Base-by-base conservation (phyloP, 2,888 invertebrate genomes). In the Volucella bombylans region DNA sequence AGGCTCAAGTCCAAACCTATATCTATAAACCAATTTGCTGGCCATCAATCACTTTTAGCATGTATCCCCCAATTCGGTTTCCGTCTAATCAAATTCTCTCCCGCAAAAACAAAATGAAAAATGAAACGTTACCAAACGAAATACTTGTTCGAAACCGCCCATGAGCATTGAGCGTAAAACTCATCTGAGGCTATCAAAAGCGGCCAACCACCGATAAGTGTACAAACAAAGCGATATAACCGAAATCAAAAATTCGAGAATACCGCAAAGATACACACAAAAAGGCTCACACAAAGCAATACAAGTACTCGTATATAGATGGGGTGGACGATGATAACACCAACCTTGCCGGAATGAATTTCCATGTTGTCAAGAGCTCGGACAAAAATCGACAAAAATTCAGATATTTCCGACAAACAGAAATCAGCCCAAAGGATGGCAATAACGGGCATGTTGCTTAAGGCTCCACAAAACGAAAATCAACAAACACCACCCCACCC, bases 21-120 rank as follows among this genome's bases (percentile, higher is more conserved):
- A 82, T 64, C 78, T 50, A 74, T 50, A 83, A 83, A 79, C 64
- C 79, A 74, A 83, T 83, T 74, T 55, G 62, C 64, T 52, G 79
- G 52, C 73, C 73, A 83, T 74, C 82, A 83, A 78, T 83, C 73
- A 73, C 62, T 79, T 73, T 71, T 54, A 31, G 31, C 31, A 0
- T 31, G 6, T 31, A 6, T 6, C 41, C 57, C 38, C 45, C 43
- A 15, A 71, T 57, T 57, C 10, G 47, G 55, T 67, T 67, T 50
- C 45, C 45, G 49, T 52, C 43, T 59, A 73, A 82, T 82, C 67
- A 50, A 73, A 82, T 82, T 71, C 39, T 8, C 23, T 14, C 10
- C 55, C 57, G 23, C 18, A 49, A 69, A 18, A 69, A 18, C 49
- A 31, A 50, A 74, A 54, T 41, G 31, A 23, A 14, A 23, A 14